These are phyloP conservation scores for Oophaga sylvatica DNA, from an alignment of 2,797 vertebrate species.

Conservation along the genomic window DNA sequence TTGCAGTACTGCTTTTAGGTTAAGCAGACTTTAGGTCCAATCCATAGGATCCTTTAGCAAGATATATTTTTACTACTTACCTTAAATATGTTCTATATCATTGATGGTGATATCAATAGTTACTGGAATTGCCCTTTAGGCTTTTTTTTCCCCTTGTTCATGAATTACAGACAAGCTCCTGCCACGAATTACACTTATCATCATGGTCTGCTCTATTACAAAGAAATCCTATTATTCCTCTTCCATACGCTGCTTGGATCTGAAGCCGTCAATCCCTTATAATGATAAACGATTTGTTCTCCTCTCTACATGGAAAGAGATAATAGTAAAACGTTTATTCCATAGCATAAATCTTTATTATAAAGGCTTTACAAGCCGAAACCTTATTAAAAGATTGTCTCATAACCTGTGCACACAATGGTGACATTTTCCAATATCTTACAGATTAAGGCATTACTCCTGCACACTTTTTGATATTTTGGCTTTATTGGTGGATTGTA, in stretches of 20 bases:
- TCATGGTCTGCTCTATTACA: neutral
- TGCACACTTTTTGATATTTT: neutral
- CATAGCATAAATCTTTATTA: constrained; percentile 35
- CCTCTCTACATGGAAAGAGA: neutral
- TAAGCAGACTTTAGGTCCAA: too few species aligned
- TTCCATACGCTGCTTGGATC: neutral
- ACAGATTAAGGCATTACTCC: neutral
- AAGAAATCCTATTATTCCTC: constrained; percentile 8
- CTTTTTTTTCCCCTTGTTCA: neutral
- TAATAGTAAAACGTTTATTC: constrained; percentile 1
- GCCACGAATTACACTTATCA: neutral
- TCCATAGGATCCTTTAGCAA: too few species aligned
- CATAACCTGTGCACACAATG: neutral
- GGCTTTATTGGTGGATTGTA: neutral
- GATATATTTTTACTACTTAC: too few species aligned
- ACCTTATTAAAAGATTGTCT: neutral
- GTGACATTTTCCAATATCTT: constrained; percentile 19
- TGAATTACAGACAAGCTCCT: neutral
- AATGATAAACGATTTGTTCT: constrained; percentile 27
- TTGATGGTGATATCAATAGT: neutral
- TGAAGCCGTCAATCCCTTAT: constrained; percentile 14
- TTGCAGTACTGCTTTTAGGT: too few species aligned
- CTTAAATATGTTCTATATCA: neutral
- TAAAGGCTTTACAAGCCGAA: neutral
- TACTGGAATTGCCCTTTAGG: neutral